phyloP scores from a whole-genome alignment of 2,113 vertebrate genomes.

The Andinoacara biseriatus region DNA sequence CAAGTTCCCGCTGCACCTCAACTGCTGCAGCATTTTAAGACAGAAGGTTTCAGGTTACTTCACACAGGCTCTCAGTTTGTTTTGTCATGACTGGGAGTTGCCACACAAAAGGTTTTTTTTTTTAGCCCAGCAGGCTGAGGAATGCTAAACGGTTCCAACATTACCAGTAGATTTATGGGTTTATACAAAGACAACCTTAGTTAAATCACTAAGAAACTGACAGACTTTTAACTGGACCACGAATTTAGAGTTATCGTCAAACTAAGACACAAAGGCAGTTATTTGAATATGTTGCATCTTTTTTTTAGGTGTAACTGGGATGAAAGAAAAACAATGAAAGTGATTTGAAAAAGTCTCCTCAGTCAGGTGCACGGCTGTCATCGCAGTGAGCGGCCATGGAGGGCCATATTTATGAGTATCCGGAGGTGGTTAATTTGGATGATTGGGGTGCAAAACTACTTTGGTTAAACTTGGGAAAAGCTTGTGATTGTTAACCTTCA shows the following conservation, averaged over 20 bases:
- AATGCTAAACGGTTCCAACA: conserved; percentile 3
- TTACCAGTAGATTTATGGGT: background rate
- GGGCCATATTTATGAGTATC: background rate
- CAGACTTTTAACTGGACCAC: background rate
- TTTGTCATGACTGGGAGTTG: conserved; percentile 17
- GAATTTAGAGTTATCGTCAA: background rate
- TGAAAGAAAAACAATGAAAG: background rate
- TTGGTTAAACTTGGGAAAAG: background rate
- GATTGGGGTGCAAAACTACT: background rate
- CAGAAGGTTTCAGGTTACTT: conserved; percentile 28
- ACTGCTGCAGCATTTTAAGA: conserved; percentile 16
- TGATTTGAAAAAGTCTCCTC: background rate
- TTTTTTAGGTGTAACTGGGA: background rate
- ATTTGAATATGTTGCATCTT: background rate
- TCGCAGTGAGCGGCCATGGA: background rate
- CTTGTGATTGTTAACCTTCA: background rate
- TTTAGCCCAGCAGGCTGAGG: background rate
- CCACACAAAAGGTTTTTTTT: background rate
- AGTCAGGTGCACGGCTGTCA: background rate
- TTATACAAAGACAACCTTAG: background rate
- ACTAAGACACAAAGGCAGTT: background rate
- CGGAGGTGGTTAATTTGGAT: background rate
- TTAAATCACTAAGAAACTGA: background rate
- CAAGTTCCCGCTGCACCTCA: background rate
- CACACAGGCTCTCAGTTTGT: conserved; percentile 18